A percentile compares a stretch with the other conserved stretches of the same genome.
phyloP scores from a whole-genome alignment of 2,888 invertebrate species.

The Agrypnus murinus region DNA sequence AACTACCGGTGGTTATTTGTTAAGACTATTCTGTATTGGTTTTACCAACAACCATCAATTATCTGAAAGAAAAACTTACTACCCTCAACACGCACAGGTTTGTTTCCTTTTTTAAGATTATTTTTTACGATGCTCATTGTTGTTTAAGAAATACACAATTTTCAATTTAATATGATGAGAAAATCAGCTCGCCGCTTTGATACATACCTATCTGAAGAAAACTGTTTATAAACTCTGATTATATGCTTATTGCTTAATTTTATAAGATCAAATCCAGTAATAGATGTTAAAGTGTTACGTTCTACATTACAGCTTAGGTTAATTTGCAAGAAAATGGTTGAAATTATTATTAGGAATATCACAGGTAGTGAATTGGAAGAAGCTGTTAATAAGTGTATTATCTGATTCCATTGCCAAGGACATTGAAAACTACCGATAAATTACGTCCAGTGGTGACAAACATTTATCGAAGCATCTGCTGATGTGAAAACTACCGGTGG shows the following conservation, averaged over 20 bases:
- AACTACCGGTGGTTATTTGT: conserved; percentile 96
- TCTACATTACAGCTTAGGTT: conserved; percentile 78
- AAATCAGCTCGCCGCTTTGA: conserved; percentile 61
- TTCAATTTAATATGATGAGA: conserved; percentile 75
- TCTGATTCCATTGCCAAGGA: conserved; percentile 99
- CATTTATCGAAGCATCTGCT: conserved; percentile 96
- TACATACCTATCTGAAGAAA: conserved; percentile 58
- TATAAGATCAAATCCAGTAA: conserved; percentile 8
- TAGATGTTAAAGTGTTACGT: no score
- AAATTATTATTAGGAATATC: conserved; percentile 95
- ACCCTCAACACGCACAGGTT: conserved; percentile 98
- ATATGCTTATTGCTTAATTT: background rate
- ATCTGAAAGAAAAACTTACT: conserved; percentile 97
- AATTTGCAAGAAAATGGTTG: conserved; percentile 98
- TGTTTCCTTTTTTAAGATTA: conserved; percentile 12
- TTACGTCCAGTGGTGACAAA: conserved; percentile 99
- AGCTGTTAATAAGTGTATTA: conserved; percentile 96
- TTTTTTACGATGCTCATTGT: background rate
- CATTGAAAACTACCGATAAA: conserved; percentile 98
- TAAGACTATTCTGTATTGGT: conserved; percentile 98
- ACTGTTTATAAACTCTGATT: conserved; percentile 65
- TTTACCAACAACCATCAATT: conserved; percentile 97
- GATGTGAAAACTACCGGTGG: conserved; percentile 99
- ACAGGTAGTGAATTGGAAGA: conserved; percentile 93
- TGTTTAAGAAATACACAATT: background rate